Evolutionary conservation across 1,140 invertebrate genomes (phyloP).

Genomic region (Globodera rostochiensis): DNA sequence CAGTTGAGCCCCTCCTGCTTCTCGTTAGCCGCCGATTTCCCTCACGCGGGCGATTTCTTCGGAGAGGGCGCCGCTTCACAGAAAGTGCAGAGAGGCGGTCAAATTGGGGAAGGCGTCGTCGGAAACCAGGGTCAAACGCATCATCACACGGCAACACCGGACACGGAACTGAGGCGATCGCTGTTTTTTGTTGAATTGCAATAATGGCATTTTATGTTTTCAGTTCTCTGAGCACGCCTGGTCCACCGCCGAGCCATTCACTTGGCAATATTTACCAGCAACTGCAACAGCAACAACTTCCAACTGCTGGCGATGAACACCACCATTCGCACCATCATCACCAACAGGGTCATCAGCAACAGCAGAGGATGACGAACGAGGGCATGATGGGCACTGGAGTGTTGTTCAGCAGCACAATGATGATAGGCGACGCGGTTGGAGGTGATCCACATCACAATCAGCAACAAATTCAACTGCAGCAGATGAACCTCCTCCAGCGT

Average conservation of each 20-base stretch:
- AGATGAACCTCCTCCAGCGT: constrained; percentile 25
- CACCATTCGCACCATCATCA: constrained; percentile 3
- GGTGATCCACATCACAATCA: not conserved
- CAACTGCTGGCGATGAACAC: not conserved
- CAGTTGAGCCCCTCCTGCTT: constrained; percentile 18
- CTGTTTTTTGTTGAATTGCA: not conserved
- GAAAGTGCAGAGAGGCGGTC: not conserved
- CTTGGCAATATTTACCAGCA: constrained; percentile 17
- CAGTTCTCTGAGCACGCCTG: constrained; percentile 30
- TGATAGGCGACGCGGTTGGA: not conserved
- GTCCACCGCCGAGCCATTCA: constrained; percentile 18
- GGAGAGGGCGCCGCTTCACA: not conserved
- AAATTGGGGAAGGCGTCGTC: not conserved
- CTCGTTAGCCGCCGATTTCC: constrained; percentile 7
- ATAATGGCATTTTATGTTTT: not conserved
- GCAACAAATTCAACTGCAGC: constrained; percentile 25
- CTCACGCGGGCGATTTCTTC: constrained; percentile 2
- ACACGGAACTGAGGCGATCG: constrained; percentile 16
- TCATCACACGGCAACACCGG: constrained; percentile 20
- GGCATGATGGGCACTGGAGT: constrained; percentile 15
- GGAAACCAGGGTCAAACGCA: constrained; percentile 8
- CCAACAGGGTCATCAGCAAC: constrained; percentile 8
- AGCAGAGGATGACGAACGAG: constrained; percentile 4
- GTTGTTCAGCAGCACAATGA: constrained; percentile 21
- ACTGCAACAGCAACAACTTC: constrained; percentile 1